Base-by-base conservation (phyloP, 2,797 vertebrate species). In the Chelon auratus region DNA sequence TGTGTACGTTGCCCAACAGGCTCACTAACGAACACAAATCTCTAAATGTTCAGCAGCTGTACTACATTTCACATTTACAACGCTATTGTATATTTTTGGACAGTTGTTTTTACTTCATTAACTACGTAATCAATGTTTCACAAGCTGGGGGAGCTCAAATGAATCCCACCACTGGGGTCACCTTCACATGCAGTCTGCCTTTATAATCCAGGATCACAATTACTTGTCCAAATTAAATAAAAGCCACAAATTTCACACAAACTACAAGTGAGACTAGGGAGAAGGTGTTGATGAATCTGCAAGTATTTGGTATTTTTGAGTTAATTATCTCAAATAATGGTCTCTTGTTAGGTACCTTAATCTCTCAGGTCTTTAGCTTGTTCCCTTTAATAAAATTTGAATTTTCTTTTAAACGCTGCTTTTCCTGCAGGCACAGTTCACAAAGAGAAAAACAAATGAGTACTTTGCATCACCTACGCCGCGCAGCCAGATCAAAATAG, bases 331-430 rank as follows among this genome's bases (percentile, higher is more conserved):
- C 2, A 8, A 43, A 4, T 26, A 68, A 72, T 26, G 12, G 22
- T 69, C 40, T 61, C 69, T 77, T 53, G n/a, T 77, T 74, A 75
- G 37, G 55, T 65, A 26, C 50, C 55, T 68, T 42, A 45, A 56
- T 53, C 36, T 45, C 45, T 57, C 60, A 50, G 52, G 48, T 73
- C 43, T 61, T 22, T 37, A 18, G 62, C 20, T 74, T 54, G 54
- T 26, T 68, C 36, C 26, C 39, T 12, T 56, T 69, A 66, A 61
- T 24, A 54, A 76, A 65, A 37, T 51, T 63, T 71, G 2, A 20
- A 45, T 78, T 77, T 62, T 26, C 11, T 60, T 47, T 62, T 15
- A 70, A 42, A 61, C 5, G n/a, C 42, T 62, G 36, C 65, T 69
- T 64, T 37, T 33, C 66, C 62, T 3, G 17, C 58, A 9, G n/a